Conservation (phyloP, 1,140 invertebrate genomes). For the Glomeris maerens region DNA sequence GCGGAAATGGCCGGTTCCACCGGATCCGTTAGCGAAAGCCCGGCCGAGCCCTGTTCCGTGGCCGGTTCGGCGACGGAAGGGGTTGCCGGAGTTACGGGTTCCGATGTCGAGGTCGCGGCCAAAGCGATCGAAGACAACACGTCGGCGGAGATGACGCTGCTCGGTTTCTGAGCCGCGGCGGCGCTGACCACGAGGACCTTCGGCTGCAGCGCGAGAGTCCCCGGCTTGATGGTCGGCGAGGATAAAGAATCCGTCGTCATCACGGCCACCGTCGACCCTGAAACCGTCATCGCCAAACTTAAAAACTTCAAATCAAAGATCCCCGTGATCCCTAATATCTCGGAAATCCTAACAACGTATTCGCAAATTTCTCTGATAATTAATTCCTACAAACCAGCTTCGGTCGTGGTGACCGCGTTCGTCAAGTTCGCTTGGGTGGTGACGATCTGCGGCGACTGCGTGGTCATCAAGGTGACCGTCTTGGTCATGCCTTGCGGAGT, state of each 20-base stretch:
- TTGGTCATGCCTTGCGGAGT: slow-evolving; percentile 33
- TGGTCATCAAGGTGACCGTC: slow-evolving; percentile 34
- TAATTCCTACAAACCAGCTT: slow-evolving; percentile 8
- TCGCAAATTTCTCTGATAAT: too few species aligned
- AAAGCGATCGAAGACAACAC: slow-evolving; percentile 6
- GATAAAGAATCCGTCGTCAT: too few species aligned
- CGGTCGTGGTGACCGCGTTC: slow-evolving; percentile 7
- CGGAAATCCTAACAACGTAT: too few species aligned
- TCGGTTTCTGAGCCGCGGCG: not conserved
- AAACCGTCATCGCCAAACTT: too few species aligned
- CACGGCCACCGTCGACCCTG: too few species aligned
- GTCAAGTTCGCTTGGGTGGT: slow-evolving; percentile 1
- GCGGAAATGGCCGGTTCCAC: not conserved
- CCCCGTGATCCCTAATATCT: too few species aligned
- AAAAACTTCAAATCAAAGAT: too few species aligned
- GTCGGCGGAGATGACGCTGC: slow-evolving; percentile 4
- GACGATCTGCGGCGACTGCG: slow-evolving; percentile 13
- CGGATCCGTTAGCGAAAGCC: not conserved
- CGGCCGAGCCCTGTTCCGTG: not conserved
- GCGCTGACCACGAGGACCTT: slow-evolving; percentile 10
- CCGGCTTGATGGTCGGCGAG: too few species aligned
- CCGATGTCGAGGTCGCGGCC: slow-evolving; percentile 7
- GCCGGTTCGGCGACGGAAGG: not conserved
- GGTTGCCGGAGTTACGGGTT: slow-evolving; percentile 9
- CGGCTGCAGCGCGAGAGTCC: not conserved